phyloP scores from a whole-genome alignment of 2,113 vertebrate genomes.

The Cyprinodon tularosa region DNA sequence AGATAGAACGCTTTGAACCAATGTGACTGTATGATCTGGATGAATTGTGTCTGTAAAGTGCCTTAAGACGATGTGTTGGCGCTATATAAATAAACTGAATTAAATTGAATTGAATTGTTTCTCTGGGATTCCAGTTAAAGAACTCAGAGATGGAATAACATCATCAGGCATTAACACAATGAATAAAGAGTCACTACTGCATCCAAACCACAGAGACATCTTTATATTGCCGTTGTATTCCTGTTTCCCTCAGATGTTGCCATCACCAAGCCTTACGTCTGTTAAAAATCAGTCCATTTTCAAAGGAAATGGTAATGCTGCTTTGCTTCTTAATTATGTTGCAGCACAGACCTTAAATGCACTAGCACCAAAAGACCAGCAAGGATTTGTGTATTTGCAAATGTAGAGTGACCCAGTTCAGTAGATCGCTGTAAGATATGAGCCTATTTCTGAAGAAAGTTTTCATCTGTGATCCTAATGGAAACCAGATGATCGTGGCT shows the following conservation, averaged over 20 bases:
- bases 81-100: too few species aligned
- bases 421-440: conserved; percentile 31
- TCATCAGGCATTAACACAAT: too few species aligned
- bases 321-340: background rate
- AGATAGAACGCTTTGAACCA: too few species aligned
- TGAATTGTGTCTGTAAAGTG: too few species aligned
- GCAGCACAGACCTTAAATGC: background rate
- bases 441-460: conserved; percentile 23
- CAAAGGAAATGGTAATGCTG: background rate
- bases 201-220: too few species aligned
- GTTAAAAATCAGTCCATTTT: background rate
- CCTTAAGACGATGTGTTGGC: too few species aligned
- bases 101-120: too few species aligned
- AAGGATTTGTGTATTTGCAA: conserved; percentile 1
- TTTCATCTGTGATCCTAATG: conserved; percentile 22
- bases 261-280: background rate
- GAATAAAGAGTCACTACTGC: too few species aligned
- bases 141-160: too few species aligned
- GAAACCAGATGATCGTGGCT: conserved; percentile 32
- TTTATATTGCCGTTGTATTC: too few species aligned
- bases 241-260: background rate
- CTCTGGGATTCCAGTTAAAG: too few species aligned
- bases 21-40: too few species aligned
- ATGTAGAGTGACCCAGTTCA: conserved; percentile 15
- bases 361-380: background rate